Evolutionary conservation across 37 sponge, comb jelly and placozoan species (phyloP).

Genomic region (Halisarca cf. caerulea): DNA sequence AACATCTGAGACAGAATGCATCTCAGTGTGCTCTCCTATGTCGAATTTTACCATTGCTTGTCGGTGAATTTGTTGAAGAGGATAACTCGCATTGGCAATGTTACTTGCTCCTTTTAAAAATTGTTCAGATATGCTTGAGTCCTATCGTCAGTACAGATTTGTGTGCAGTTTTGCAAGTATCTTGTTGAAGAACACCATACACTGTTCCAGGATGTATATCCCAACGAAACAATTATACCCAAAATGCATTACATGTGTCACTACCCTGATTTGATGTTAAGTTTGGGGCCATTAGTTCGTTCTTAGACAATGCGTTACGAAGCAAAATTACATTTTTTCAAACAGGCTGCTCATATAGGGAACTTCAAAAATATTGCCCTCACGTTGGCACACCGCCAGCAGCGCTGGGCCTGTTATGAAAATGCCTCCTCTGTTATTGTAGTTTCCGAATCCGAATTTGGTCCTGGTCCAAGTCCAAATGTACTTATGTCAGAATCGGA

Average conservation of each 20-base stretch:
- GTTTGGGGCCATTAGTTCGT: constrained; percentile 34
- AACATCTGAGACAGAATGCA: constrained; percentile 23
- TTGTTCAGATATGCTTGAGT: constrained; percentile 21
- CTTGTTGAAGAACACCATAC: constrained; percentile 32
- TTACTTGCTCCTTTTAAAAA: constrained; percentile 23
- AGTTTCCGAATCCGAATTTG: background rate
- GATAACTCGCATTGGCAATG: constrained; percentile 28
- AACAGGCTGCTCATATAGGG: background rate
- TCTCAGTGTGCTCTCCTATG: constrained; percentile 13
- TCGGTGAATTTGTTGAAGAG: constrained; percentile 40
- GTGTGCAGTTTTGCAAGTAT: constrained; percentile 5
- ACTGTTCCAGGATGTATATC: constrained; percentile 17
- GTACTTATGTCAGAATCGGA: background rate
- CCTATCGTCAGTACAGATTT: constrained; percentile 1
- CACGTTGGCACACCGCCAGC: constrained; percentile 33
- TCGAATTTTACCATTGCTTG: constrained; percentile 36
- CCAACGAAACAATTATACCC: background rate
- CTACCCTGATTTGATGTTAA: constrained; percentile 33
- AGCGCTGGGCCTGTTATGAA: constrained; percentile 32
- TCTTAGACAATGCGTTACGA: constrained; percentile 56
- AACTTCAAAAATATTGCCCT: constrained; percentile 49
- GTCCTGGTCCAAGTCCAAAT: background rate
- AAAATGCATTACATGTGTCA: constrained; percentile 41
- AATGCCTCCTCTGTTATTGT: background rate
- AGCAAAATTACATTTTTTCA: constrained; percentile 44